A percentile compares a stretch with the other conserved stretches of the same genome.
phyloP scores from a whole-genome alignment of 2,113 vertebrate genomes.

The Corvus hawaiiensis region DNA sequence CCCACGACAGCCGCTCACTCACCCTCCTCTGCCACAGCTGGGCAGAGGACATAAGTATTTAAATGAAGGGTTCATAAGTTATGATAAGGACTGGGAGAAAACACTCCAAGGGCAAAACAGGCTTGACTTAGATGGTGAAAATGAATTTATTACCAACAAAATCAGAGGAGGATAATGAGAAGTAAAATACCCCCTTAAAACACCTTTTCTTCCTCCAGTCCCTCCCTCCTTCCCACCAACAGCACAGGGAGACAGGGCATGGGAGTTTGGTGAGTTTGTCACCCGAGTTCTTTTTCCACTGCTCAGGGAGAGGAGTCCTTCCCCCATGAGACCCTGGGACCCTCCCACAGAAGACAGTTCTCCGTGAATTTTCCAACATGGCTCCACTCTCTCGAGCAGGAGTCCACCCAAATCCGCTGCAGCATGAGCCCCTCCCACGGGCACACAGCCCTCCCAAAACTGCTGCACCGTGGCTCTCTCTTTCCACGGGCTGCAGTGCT shows the following conservation, averaged over 20 bases:
- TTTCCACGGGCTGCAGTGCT: too few species aligned
- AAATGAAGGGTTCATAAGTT: not conserved
- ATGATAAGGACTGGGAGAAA: not conserved
- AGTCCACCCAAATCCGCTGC: not conserved
- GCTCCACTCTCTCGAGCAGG: not conserved
- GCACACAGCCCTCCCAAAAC: too few species aligned
- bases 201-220: not conserved
- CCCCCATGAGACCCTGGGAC: not conserved
- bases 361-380: not conserved
- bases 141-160: not conserved
- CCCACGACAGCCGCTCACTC: fast-evolving
- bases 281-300: not conserved
- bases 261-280: not conserved
- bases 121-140: not conserved
- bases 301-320: not conserved
- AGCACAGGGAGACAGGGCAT: not conserved
- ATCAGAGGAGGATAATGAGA: not conserved
- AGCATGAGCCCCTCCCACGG: too few species aligned
- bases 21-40: not conserved
- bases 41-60: not conserved
- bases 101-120: not conserved
- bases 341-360: not conserved
- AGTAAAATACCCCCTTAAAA: not conserved
- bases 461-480: too few species aligned
- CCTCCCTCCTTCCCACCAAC: not conserved